Conservation (phyloP, 1,140 invertebrate species). For the Drosophila carrolli region DNA sequence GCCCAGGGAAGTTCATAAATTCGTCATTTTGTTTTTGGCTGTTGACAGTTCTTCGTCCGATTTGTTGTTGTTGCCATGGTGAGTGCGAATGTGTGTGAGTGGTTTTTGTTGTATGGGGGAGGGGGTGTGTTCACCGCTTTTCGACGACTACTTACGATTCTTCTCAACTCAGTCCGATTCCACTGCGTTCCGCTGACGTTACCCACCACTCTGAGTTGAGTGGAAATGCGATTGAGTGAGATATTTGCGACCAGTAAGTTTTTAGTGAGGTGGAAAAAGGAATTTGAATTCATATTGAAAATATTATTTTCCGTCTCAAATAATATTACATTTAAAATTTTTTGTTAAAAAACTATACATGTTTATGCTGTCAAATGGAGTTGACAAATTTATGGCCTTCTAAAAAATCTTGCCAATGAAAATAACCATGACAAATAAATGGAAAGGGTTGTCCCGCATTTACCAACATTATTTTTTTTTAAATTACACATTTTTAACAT, state of each 20-base stretch:
- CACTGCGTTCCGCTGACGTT: conserved; percentile 23
- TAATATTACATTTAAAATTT: too few species aligned
- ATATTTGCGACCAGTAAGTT: not conserved
- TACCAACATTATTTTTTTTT: too few species aligned
- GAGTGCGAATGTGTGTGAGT: conserved; percentile 26
- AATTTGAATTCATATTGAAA: not conserved
- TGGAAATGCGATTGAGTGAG: conserved; percentile 24
- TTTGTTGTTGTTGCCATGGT: conserved; percentile 56
- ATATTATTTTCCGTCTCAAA: not conserved
- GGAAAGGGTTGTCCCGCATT: too few species aligned
- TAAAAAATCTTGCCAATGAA: too few species aligned
- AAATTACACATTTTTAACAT: too few species aligned
- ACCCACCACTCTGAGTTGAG: conserved; percentile 58
- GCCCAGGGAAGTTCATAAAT: conserved; percentile 79
- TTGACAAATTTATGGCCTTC: too few species aligned
- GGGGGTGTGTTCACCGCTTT: conserved; percentile 47
- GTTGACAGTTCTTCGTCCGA: conserved; percentile 74
- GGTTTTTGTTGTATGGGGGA: conserved; percentile 7
- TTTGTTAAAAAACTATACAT: too few species aligned
- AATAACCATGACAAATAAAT: too few species aligned
- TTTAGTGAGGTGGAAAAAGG: not conserved
- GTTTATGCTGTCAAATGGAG: too few species aligned
- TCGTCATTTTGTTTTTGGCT: conserved; percentile 84
- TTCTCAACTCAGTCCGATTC: conserved; percentile 42
- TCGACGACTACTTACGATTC: conserved; percentile 57